phyloP scores from a whole-genome alignment of 35 echinoderm and acorn worm genomes.

The Strongylocentrotus purpuratus region DNA sequence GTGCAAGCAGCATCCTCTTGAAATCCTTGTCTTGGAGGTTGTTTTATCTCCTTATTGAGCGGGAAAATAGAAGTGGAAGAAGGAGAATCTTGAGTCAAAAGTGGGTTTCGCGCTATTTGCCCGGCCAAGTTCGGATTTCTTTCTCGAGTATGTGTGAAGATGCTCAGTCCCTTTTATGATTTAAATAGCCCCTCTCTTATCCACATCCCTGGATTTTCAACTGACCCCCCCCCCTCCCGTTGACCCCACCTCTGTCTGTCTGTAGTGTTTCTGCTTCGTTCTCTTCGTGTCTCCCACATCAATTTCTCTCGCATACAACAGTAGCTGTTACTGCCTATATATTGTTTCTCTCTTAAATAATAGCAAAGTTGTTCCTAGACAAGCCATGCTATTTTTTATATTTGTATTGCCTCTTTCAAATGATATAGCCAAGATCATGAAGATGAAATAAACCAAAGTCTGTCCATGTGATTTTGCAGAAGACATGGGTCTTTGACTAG shows the following conservation, averaged over 20 bases:
- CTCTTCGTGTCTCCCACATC: neutral
- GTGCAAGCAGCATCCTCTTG: neutral
- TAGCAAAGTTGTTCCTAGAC: neutral
- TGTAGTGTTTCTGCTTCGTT: neutral
- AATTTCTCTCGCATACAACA: neutral
- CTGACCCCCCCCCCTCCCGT: neutral
- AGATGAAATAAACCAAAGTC: too few species aligned
- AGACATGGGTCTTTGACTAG: too few species aligned
- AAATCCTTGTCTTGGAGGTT: neutral
- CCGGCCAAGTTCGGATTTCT: slow-evolving; percentile 15
- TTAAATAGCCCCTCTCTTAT: neutral
- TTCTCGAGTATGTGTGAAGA: neutral
- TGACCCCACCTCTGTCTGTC: neutral
- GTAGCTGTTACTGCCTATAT: too few species aligned
- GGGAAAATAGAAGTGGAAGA: neutral
- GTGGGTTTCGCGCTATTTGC: slow-evolving; percentile 14
- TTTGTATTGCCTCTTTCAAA: too few species aligned
- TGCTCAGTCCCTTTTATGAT: neutral
- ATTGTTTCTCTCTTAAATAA: neutral
- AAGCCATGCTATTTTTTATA: too few species aligned
- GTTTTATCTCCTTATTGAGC: neutral
- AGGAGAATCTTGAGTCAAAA: neutral
- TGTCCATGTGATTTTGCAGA: too few species aligned
- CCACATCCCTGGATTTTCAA: neutral
- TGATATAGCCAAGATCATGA: too few species aligned